These are phyloP conservation scores for Acanthosepion esculentum DNA, from an alignment of 2,888 invertebrate species.

Conservation along the genomic window DNA sequence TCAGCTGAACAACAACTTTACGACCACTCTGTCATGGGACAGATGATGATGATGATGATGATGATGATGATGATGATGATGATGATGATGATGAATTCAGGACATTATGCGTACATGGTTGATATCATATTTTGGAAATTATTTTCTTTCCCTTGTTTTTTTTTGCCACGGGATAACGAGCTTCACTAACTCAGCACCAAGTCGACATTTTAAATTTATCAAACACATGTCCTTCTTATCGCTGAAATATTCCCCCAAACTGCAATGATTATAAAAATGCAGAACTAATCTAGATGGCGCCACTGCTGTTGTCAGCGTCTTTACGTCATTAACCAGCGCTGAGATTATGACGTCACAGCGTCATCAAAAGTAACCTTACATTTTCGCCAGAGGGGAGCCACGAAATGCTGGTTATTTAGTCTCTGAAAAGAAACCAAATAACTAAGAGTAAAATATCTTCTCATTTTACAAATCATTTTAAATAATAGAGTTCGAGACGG, in stretches of 20 bases:
- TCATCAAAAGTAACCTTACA: neutral
- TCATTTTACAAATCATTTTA: neutral
- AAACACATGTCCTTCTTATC: too few species aligned
- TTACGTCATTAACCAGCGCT: neutral
- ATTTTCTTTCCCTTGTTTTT: too few species aligned
- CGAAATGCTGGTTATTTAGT: neutral
- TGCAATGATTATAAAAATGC: neutral
- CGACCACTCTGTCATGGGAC: too few species aligned
- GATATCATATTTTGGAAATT: too few species aligned
- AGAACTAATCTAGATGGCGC: conserved; percentile 22
- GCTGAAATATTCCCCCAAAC: too few species aligned
- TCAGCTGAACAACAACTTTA: too few species aligned
- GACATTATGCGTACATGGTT: too few species aligned
- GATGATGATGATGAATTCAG: too few species aligned
- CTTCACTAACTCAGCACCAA: neutral
- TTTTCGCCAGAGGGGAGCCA: conserved; percentile 7
- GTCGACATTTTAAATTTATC: too few species aligned
- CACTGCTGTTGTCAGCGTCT: neutral
- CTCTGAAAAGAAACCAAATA: neutral
- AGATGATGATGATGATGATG: too few species aligned
- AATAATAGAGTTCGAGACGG: conserved; percentile 7
- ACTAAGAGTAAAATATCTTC: neutral
- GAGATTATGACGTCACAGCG: neutral
- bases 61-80: too few species aligned
- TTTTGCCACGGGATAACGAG: neutral